Conservation (phyloP, 2,888 invertebrate species). For the Drosophila prostipennis region DNA sequence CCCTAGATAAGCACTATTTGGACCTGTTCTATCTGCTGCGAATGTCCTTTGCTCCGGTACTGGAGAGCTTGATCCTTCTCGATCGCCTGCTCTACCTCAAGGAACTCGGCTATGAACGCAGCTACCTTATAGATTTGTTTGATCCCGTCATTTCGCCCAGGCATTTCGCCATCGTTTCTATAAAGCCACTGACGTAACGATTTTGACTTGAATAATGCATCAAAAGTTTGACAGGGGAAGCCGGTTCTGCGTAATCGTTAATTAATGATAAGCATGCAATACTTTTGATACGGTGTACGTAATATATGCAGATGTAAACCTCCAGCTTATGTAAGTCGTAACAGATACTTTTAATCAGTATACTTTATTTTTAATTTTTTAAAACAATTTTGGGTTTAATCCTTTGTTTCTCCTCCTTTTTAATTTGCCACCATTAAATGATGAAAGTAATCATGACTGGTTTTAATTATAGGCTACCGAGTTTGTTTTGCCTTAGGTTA, state of each 20-base stretch:
- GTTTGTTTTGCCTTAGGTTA: not conserved
- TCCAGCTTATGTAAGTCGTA: not conserved
- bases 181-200: slow-evolving; percentile 48
- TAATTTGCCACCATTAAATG: not conserved
- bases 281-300: not conserved
- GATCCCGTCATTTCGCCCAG: slow-evolving; percentile 93
- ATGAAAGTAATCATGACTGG: slow-evolving; percentile 5
- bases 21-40: slow-evolving; percentile 91
- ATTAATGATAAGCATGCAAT: slow-evolving; percentile 6
- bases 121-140: slow-evolving; percentile 91
- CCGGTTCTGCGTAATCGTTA: not conserved
- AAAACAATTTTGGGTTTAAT: not conserved
- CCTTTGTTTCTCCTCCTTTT: not conserved
- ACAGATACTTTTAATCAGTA: too few species aligned
- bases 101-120: slow-evolving; percentile 86
- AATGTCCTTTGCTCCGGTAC: slow-evolving; percentile 90
- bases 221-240: not conserved
- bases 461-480: not conserved
- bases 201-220: not conserved
- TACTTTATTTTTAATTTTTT: too few species aligned
- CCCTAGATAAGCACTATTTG: slow-evolving; percentile 86
- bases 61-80: slow-evolving; percentile 92
- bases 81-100: slow-evolving; percentile 92
- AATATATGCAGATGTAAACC: not conserved
- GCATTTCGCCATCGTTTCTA: slow-evolving; percentile 78